Conservation (phyloP, 92 coral and sea anemone species). For the Heliopora coerulea region DNA sequence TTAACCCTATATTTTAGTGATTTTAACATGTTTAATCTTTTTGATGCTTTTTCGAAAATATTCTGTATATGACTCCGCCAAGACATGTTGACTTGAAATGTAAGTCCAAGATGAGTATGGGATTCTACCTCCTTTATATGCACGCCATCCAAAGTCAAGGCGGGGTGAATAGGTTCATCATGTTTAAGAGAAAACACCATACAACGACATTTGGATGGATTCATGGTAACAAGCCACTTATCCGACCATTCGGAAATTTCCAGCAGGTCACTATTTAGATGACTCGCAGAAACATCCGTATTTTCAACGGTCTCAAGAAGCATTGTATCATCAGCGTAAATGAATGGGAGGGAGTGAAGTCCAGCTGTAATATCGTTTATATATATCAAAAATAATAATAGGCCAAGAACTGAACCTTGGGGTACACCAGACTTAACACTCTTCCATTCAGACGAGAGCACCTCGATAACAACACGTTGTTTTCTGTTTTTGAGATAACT, state of each 20-base stretch:
- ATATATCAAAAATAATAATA: slow-evolving; percentile 42
- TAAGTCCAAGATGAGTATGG: slow-evolving; percentile 28
- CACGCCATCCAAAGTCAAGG: background rate
- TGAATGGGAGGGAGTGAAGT: slow-evolving; percentile 16
- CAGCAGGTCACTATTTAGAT: slow-evolving; percentile 39
- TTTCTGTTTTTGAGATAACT: slow-evolving; percentile 41
- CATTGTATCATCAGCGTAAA: slow-evolving; percentile 38
- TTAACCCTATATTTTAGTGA: too few species aligned
- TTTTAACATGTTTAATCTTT: slow-evolving; percentile 14
- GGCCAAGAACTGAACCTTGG: slow-evolving; percentile 39
- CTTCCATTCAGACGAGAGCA: slow-evolving; percentile 40
- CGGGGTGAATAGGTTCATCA: slow-evolving; percentile 2
- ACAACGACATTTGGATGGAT: slow-evolving; percentile 22
- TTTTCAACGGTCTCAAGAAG: slow-evolving; percentile 20
- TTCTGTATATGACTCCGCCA: slow-evolving; percentile 5
- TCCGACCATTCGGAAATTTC: slow-evolving; percentile 15
- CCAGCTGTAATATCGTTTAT: slow-evolving; percentile 23
- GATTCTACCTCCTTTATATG: slow-evolving; percentile 10
- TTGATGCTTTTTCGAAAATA: background rate
- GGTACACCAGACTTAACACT: slow-evolving; percentile 37
- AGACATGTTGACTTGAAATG: slow-evolving; percentile 8
- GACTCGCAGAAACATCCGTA: slow-evolving; percentile 15
- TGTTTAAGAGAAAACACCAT: slow-evolving; percentile 25
- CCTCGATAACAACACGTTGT: slow-evolving; percentile 53
- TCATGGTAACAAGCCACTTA: slow-evolving; percentile 43